Evolutionary conservation across 1,140 invertebrate species (phyloP).

Genomic region (Saccostrea echinata): DNA sequence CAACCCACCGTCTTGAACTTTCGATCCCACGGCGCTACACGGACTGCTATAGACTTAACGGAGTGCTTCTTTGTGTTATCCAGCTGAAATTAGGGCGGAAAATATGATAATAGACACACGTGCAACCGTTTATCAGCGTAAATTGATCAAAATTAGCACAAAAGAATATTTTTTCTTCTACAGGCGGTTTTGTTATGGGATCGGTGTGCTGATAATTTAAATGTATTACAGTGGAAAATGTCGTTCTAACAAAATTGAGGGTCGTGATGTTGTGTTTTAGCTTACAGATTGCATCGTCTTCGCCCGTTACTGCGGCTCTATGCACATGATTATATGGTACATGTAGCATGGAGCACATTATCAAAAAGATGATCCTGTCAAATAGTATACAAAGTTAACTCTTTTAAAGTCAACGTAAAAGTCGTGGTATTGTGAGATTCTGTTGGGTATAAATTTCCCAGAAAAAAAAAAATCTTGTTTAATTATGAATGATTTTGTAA

Average conservation of each 20-base stretch:
- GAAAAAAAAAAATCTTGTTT: not conserved
- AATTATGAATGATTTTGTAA: not conserved
- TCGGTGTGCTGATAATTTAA: slow-evolving; percentile 15
- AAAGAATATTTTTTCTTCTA: slow-evolving; percentile 1
- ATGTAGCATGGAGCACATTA: not conserved
- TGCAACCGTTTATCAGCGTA: not conserved
- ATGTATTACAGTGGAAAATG: not conserved
- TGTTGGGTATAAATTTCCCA: not conserved
- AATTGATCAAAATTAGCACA: slow-evolving; percentile 26
- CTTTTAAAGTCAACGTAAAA: not conserved
- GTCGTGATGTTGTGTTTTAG: not conserved
- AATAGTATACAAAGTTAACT: not conserved
- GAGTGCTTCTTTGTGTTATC: not conserved
- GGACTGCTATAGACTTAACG: not conserved
- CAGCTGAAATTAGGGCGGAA: slow-evolving; percentile 15
- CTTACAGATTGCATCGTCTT: not conserved
- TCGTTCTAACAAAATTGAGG: not conserved
- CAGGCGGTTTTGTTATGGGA: slow-evolving; percentile 10
- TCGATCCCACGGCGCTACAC: not conserved
- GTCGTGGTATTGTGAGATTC: not conserved
- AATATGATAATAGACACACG: not conserved
- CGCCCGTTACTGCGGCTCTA: not conserved
- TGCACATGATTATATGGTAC: not conserved
- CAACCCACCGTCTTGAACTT: not conserved
- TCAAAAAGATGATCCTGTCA: not conserved